Percentiles rank a stretch among this genome's conserved stretches.
These are phyloP conservation scores for Diglossa cyanea DNA, from an alignment of 2,797 vertebrate species.

Conservation along the genomic window DNA sequence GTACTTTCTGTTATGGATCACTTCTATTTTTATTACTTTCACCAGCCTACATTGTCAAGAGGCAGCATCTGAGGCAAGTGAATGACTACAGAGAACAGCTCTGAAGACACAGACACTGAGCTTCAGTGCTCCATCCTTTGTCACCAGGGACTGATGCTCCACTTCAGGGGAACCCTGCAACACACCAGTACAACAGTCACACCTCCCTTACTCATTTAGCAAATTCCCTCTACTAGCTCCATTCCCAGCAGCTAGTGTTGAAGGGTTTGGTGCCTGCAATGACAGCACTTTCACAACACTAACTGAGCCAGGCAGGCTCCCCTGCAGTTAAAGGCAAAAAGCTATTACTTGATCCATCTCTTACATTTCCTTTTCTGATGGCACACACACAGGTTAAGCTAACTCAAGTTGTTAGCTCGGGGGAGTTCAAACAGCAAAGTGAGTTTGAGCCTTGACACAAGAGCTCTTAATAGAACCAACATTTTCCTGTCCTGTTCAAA, in stretches of 20 bases:
- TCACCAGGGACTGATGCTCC: background rate
- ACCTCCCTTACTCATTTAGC: background rate
- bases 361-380: background rate
- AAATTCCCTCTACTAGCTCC: background rate
- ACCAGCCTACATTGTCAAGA: background rate
- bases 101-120: background rate
- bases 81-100: background rate
- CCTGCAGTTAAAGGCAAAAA: background rate
- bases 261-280: background rate
- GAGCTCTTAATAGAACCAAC: background rate
- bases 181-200: background rate
- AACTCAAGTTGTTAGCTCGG: rapidly evolving
- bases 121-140: background rate
- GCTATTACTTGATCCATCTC: background rate
- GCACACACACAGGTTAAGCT: background rate
- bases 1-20: background rate
- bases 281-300: background rate
- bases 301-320: background rate
- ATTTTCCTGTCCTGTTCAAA: background rate
- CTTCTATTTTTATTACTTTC: background rate
- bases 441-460: background rate
- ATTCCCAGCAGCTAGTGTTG: background rate
- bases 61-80: background rate
- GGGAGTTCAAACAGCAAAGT: background rate
- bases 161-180: background rate